A percentile compares a stretch with the other conserved stretches of the same genome.
Conservation (phyloP, 2,797 vertebrate species). For the Argentina silus region DNA sequence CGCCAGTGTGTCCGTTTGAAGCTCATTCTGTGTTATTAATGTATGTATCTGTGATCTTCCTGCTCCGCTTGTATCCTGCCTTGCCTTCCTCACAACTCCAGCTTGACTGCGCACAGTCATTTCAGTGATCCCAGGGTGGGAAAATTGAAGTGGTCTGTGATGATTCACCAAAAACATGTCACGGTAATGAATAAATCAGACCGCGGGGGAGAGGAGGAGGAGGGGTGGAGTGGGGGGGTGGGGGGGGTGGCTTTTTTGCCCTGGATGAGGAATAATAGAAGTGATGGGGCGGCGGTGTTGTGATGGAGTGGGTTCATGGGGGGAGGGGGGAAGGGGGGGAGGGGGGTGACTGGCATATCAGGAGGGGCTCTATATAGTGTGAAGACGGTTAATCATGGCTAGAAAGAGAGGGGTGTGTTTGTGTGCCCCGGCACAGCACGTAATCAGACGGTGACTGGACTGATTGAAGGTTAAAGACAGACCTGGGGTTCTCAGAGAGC, state of each 20-base stretch:
- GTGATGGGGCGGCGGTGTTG: constrained; percentile 33
- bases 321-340: constrained; percentile 11
- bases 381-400: constrained; percentile 38
- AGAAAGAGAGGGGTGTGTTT: constrained; percentile 36
- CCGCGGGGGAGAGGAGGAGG: constrained; percentile 8
- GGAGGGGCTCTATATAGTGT: constrained; percentile 10
- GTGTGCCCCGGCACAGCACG: constrained; percentile 47
- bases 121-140: neutral
- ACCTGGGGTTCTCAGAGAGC: constrained; percentile 30
- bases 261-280: constrained; percentile 47
- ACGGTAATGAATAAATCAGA: constrained; percentile 48
- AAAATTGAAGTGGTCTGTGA: neutral
- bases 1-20: constrained; percentile 37
- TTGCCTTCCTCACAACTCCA: neutral
- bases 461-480: constrained; percentile 64
- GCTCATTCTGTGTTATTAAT: constrained; percentile 50
- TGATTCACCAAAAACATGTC: constrained; percentile 45
- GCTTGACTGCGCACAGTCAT: constrained; percentile 13
- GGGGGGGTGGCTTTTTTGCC: neutral
- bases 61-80: neutral
- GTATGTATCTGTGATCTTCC: constrained; percentile 18
- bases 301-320: constrained; percentile 37
- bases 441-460: constrained; percentile 56
- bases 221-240: constrained; percentile 30
- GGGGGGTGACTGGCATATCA: constrained; percentile 25